These are phyloP conservation scores for Temnothorax unifasciatus DNA, from an alignment of 2,888 invertebrate genomes.

Conservation along the genomic window DNA sequence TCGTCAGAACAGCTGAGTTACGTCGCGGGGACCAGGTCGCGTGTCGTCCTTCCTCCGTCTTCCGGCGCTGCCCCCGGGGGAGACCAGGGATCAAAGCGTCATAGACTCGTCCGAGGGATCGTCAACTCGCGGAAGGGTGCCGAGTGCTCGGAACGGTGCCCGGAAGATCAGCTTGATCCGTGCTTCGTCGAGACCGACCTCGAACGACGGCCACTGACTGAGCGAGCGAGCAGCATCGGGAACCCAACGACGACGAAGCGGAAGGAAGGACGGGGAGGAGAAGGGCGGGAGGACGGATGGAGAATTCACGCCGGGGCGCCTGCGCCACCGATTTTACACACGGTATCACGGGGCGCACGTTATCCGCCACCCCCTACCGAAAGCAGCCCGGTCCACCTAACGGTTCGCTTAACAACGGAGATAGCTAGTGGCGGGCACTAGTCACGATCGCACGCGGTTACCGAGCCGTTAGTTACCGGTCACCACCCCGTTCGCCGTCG, in stretches of 20 bases:
- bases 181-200: conserved; percentile 59
- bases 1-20: not conserved
- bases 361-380: conserved; percentile 62
- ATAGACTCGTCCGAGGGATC: conserved; percentile 55
- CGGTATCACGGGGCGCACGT: conserved; percentile 73
- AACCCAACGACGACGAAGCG: conserved; percentile 70
- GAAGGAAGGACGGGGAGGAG: conserved; percentile 69
- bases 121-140: conserved; percentile 31
- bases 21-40: conserved; percentile 7
- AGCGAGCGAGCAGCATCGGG: conserved; percentile 69
- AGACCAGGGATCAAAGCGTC: conserved; percentile 20
- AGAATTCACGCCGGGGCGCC: conserved; percentile 67
- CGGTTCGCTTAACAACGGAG: conserved; percentile 62
- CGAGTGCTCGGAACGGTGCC: not conserved
- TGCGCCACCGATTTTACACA: conserved; percentile 78
- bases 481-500: not conserved
- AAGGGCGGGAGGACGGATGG: conserved; percentile 56
- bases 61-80: not conserved
- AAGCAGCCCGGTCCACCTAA: conserved; percentile 51
- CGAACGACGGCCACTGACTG: conserved; percentile 77
- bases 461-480: conserved; percentile 31
- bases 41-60: not conserved
- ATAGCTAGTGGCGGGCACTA: conserved; percentile 61
- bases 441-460: conserved; percentile 60
- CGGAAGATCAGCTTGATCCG: not conserved